Evolutionary conservation across 2,113 vertebrate species (phyloP).

Genomic region (Rhinogobius similis): DNA sequence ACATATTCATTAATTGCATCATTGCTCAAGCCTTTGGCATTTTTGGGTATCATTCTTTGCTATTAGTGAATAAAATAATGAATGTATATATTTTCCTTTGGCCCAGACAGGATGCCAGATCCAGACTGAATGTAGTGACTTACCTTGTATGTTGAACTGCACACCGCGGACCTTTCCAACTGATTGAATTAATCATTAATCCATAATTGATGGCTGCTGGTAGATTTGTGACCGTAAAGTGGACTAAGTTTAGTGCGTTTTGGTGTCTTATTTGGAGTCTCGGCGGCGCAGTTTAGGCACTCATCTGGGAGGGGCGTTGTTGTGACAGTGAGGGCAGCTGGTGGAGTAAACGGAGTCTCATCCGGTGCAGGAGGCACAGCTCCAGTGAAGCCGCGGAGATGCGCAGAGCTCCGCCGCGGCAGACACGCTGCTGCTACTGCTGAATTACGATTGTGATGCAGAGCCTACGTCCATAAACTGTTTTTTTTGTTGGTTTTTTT

Average conservation of each 20-base stretch:
- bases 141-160: too few relatives aligned
- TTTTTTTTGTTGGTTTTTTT: neutral
- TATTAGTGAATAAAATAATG: neutral
- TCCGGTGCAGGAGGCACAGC: constrained; percentile 38
- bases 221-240: neutral
- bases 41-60: neutral
- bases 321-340: constrained; percentile 29
- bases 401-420: constrained; percentile 57
- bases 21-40: neutral
- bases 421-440: constrained; percentile 43
- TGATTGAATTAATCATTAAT: neutral
- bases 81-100: neutral
- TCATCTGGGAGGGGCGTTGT: constrained; percentile 55
- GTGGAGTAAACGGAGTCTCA: constrained; percentile 23
- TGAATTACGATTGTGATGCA: constrained; percentile 59
- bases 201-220: neutral
- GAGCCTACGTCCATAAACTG: constrained; percentile 24
- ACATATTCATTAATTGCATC: neutral
- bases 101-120: too few relatives aligned
- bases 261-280: neutral
- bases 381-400: constrained; percentile 39
- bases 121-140: too few relatives aligned
- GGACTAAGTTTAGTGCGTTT: neutral
- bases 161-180: neutral
- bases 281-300: constrained; percentile 19